These are phyloP conservation scores for Pseudopodoces humilis DNA, from an alignment of 2,113 vertebrate species.

Conservation along the genomic window DNA sequence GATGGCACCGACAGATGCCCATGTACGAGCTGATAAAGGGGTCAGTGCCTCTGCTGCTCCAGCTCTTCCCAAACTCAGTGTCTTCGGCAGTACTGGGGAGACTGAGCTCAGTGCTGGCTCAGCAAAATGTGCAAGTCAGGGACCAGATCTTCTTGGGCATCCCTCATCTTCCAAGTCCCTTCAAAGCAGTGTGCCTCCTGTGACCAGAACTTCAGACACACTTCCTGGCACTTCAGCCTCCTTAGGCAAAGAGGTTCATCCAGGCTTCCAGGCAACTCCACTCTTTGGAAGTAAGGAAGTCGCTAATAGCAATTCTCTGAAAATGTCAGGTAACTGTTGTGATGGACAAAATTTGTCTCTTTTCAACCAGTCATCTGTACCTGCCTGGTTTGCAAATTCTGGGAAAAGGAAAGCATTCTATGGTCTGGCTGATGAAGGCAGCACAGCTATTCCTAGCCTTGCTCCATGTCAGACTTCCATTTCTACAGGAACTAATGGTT, in stretches of 20 bases:
- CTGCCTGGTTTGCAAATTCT: neutral
- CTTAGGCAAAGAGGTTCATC: neutral
- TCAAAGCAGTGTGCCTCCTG: neutral
- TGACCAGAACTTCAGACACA: neutral
- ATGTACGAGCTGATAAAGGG: slow-evolving; percentile 69
- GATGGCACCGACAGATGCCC: slow-evolving; percentile 67
- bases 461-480: neutral
- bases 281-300: slow-evolving; percentile 57
- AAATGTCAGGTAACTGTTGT: neutral
- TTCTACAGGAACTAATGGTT: slow-evolving; percentile 12
- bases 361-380: neutral
- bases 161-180: neutral
- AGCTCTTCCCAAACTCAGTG: slow-evolving; percentile 7
- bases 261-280: neutral
- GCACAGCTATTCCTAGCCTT: neutral
- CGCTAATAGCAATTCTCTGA: neutral
- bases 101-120: neutral
- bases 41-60: slow-evolving; percentile 22
- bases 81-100: neutral
- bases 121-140: neutral
- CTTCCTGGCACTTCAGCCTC: neutral
- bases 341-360: neutral
- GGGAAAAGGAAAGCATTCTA: slow-evolving; percentile 63
- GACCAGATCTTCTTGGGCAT: neutral
- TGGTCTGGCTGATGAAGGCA: slow-evolving; percentile 35